Evolutionary conservation across 2,888 invertebrate genomes (phyloP).

Genomic region (Drosophila nr. perissopoda): DNA sequence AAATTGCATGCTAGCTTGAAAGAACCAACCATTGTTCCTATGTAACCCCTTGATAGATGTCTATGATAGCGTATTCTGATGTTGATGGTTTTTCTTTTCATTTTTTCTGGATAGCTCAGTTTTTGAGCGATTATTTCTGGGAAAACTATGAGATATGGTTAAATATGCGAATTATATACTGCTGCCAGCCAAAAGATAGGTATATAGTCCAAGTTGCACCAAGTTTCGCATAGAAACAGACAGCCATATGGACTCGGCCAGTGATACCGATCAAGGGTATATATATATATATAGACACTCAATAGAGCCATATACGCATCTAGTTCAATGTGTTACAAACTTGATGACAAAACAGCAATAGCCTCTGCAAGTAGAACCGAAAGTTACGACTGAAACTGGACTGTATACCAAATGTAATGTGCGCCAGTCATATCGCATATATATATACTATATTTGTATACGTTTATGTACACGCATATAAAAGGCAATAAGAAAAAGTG

Average conservation of each 20-base stretch:
- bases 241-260: not conserved
- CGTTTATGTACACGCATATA: not conserved
- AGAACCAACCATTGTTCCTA: not conserved
- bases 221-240: not conserved
- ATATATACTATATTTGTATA: not conserved
- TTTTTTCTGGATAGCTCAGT: not conserved
- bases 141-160: not conserved
- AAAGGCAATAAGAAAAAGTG: not conserved
- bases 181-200: too few relatives aligned
- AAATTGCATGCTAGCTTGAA: not conserved
- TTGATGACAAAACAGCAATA: not conserved
- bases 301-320: too few relatives aligned
- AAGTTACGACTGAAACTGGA: slow-evolving; percentile 6
- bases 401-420: not conserved
- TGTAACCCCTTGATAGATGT: not conserved
- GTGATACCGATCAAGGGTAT: not conserved
- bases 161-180: not conserved
- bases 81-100: too few relatives aligned
- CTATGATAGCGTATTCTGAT: too few relatives aligned
- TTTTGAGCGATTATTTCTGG: not conserved
- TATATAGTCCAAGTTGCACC: too few relatives aligned
- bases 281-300: not conserved
- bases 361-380: not conserved
- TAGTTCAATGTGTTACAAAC: not conserved
- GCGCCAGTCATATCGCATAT: not conserved